Evolutionary conservation across 2,888 invertebrate genomes (phyloP), one percentile per base, ranked within the genome.

Genomic region (Ariolimax columbianus): DNA sequence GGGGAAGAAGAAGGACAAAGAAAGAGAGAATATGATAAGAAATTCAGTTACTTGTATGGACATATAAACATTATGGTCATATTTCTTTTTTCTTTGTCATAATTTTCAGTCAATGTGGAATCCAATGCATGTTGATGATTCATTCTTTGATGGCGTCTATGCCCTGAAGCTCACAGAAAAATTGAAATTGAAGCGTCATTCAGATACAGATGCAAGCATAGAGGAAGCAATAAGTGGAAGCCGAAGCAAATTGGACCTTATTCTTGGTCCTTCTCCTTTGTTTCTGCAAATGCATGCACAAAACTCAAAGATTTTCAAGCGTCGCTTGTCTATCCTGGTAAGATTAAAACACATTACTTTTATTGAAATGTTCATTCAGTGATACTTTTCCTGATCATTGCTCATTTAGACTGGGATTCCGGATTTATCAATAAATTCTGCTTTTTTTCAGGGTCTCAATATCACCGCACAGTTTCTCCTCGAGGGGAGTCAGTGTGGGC

Each of bases 241-340:
- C 38, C 88, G 87, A 30, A 90, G 88, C 85, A 87, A 89, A 59
- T 86, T 89, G n/a, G 91, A 92, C 80, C 86, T 89, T 43, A 88
- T 90, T 36, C 86, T 92, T 14, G 91, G 92, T 17, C 77, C 88
- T 6, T 68, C 89, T 0, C 92, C 92, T 26, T 80, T 87, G 55
- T 92, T 92, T 86, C 89, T 92, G 17, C 89, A 90, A 86, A 77
- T 26, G 19, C 26, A 55, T 0, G 26, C 38, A 26, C 79, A 59
- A 47, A 77, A 86, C 19, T 86, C 83, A 47, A 81, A 72, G 23
- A 77, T 85, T 55, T 85, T 85, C 68, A 85, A 82, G 30, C 47
- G 85, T 0, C 63, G 85, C 11, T 51, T 85, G 9, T 85, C 85
- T 36, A 33, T 82, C 14, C 30, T 85, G 36, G 85, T 85, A 79